phyloP scores from a whole-genome alignment of 1,140 invertebrate species.

The Lucilia cuprina region DNA sequence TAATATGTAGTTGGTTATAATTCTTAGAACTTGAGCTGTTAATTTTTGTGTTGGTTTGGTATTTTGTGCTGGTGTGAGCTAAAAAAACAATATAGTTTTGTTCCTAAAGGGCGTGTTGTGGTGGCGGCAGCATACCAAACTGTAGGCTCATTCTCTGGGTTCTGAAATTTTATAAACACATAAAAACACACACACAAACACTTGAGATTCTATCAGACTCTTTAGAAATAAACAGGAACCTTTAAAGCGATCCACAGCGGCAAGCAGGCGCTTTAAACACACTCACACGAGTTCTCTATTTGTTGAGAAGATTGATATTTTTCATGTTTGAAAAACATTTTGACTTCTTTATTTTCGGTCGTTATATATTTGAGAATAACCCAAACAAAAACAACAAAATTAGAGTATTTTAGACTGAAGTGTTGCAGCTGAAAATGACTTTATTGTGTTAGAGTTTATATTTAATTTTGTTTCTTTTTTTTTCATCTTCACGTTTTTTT shows the following conservation, averaged over 20 bases:
- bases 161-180: neutral
- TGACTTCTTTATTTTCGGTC: slow-evolving; percentile 4
- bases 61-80: neutral
- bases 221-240: neutral
- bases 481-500: neutral
- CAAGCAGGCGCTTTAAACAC: neutral
- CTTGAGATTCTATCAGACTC: neutral
- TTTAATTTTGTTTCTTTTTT: neutral
- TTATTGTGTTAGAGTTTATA: neutral
- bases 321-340: slow-evolving; percentile 6
- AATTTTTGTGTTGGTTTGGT: neutral
- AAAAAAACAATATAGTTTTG: neutral
- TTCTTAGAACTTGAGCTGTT: neutral
- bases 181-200: neutral
- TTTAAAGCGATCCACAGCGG: neutral
- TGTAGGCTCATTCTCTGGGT: neutral
- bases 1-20: neutral
- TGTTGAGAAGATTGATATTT: slow-evolving; percentile 9
- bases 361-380: neutral
- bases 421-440: slow-evolving; percentile 8
- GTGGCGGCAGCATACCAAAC: neutral
- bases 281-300: neutral
- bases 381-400: neutral
- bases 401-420: neutral
- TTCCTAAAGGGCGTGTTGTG: slow-evolving; percentile 22